Evolutionary conservation across 2,888 invertebrate species (phyloP), one percentile per base, ranked within the genome.

Genomic region (Hyles lineata): DNA sequence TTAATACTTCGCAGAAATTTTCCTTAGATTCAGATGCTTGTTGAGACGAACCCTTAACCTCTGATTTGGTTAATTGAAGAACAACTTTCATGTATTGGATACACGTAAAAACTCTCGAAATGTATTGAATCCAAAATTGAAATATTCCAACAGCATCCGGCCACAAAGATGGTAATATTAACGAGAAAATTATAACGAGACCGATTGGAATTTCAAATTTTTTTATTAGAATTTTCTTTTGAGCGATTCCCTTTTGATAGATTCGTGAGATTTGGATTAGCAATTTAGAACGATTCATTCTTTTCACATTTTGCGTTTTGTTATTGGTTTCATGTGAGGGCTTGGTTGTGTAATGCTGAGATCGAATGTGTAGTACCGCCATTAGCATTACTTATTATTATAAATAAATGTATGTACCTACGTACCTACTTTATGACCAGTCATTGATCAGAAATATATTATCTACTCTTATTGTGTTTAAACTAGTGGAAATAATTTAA

Each of bases 171-270:
- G 76, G 77, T 80, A 83, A 83, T 84, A 81, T 78, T 80, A 80
- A 83, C 80, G 77, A 78, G 77, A 80, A 82, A 78, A 76, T 79
- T 79, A 79, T 74, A 76, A 79, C 75, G 79, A 79, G 75, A 73
- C 70, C 70, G 76, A 85, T 83, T 70, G 21, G 81, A 84, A 82
- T 79, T 84, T 82, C 80, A 80, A 84, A 82, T 83, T 80, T 77
- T 78, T 76, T 76, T 77, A 74, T 75, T 74, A 76, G 70, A 70
- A 72, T 75, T 75, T 74, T 78, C 72, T 71, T 32, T 55, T 69
- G 75, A 72, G 76, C 74, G 73, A 74, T 77, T 74, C 75, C 70
- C 76, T 78, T 76, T 70, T 75, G 76, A 80, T 78, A 78, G 76
- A 80, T 78, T 80, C 63, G 67, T 72, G 43, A 72, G 72, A 63